Evolutionary conservation across 2,113 vertebrate species (phyloP).

Genomic region (Bufo bufo): DNA sequence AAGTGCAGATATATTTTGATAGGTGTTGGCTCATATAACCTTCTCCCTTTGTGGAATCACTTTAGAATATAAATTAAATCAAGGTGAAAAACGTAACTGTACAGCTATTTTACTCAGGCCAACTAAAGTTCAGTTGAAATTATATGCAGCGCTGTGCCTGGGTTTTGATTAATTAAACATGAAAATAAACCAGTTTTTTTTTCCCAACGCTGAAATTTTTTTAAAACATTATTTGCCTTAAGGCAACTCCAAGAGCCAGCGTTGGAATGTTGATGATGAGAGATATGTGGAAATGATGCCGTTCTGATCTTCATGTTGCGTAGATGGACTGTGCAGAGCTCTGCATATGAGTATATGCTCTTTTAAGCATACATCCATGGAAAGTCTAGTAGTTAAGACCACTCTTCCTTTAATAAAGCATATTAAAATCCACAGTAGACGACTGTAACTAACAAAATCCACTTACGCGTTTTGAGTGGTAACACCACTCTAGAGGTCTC

Average conservation of each 20-base stretch:
- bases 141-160: background rate
- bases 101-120: conserved; percentile 13
- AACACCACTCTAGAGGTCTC: too few species aligned
- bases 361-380: background rate
- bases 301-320: background rate
- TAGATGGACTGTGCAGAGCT: background rate
- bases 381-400: too few species aligned
- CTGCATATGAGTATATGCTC: background rate
- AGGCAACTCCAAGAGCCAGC: background rate
- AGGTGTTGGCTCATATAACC: conserved; percentile 9
- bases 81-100: conserved; percentile 21
- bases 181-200: conserved; percentile 10
- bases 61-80: conserved; percentile 12
- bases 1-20: conserved; percentile 23
- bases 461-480: too few species aligned
- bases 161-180: conserved; percentile 15
- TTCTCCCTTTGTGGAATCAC: background rate
- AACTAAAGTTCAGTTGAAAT: conserved; percentile 13
- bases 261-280: background rate
- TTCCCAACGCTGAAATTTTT: background rate
- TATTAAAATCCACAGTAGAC: too few species aligned
- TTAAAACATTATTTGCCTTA: conserved; percentile 5
- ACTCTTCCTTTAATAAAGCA: too few species aligned
- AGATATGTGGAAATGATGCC: background rate
- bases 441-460: too few species aligned